Evolutionary conservation across 2,888 invertebrate genomes (phyloP).

Genomic region (Mactromeris polynyma): DNA sequence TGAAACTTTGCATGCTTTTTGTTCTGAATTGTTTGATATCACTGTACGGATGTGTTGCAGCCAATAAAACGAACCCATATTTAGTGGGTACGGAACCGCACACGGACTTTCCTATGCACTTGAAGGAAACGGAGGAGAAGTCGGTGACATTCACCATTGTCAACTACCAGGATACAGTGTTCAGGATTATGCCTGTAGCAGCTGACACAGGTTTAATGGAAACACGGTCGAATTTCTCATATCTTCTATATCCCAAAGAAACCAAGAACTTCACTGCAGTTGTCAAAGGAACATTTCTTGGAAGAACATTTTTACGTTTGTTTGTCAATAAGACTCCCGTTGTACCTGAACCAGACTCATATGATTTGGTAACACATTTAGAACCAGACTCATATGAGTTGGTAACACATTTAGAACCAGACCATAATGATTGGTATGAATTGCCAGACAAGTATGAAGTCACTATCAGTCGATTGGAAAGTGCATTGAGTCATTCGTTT

Average conservation of each 20-base stretch:
- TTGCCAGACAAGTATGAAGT: slow-evolving; percentile 67
- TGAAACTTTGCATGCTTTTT: slow-evolving; percentile 60
- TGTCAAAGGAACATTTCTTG: slow-evolving; percentile 71
- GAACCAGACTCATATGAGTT: slow-evolving; percentile 21
- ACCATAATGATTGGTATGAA: slow-evolving; percentile 68
- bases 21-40: slow-evolving; percentile 54
- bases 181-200: slow-evolving; percentile 47
- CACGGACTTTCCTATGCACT: slow-evolving; percentile 47
- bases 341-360: not conserved
- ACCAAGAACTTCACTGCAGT: slow-evolving; percentile 59
- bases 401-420: not conserved
- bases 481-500: slow-evolving; percentile 74
- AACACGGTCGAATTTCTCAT: slow-evolving; percentile 37
- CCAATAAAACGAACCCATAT: slow-evolving; percentile 58
- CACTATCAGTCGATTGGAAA: slow-evolving; percentile 70
- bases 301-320: slow-evolving; percentile 64
- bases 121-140: slow-evolving; percentile 65
- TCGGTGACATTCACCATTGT: slow-evolving; percentile 59
- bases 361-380: not conserved
- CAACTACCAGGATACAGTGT: slow-evolving; percentile 39
- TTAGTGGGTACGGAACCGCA: slow-evolving; percentile 48
- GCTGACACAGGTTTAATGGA: slow-evolving; percentile 58
- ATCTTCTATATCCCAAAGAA: slow-evolving; percentile 32
- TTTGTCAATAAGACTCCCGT: slow-evolving; percentile 51
- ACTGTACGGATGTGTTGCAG: slow-evolving; percentile 54